Percentiles rank a stretch among this genome's conserved stretches.
Conservation (phyloP, 2,888 invertebrate genomes). For the Lepidocyrtinus sp. region DNA sequence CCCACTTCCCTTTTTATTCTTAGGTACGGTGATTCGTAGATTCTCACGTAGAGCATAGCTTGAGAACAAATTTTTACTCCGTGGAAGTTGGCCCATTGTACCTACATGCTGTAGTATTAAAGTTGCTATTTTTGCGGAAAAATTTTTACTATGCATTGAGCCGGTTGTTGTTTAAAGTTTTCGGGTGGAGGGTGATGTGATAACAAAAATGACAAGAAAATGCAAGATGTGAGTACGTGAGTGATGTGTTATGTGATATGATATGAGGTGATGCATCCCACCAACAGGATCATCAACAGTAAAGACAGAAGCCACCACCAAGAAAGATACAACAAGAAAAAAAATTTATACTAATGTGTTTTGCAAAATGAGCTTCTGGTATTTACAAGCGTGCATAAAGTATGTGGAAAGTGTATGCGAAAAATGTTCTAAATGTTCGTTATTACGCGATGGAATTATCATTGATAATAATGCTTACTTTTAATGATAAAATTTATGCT, state of each 20-base stretch:
- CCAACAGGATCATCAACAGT: not conserved
- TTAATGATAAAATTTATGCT: not conserved
- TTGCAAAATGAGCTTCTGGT: not conserved
- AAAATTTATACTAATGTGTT: not conserved
- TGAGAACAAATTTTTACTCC: not conserved
- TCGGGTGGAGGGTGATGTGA: not conserved
- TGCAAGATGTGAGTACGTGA: conserved; percentile 42
- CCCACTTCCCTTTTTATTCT: conserved; percentile 20
- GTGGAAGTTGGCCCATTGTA: not conserved
- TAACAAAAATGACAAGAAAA: conserved; percentile 1
- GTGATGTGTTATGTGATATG: conserved; percentile 34
- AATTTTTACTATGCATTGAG: conserved; percentile 1
- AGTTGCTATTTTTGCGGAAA: conserved; percentile 32
- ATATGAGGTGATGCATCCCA: not conserved
- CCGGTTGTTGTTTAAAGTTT: not conserved
- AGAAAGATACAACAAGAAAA: conserved; percentile 24
- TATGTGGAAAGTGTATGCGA: not conserved
- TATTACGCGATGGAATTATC: not conserved
- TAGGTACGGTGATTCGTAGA: conserved; percentile 12
- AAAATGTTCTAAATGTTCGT: not conserved
- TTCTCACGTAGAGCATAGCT: not conserved
- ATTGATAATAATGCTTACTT: not conserved
- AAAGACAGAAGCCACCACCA: not conserved
- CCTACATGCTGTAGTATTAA: no score
- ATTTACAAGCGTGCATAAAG: not conserved